Percentiles rank a stretch among this genome's conserved stretches.
phyloP scores from a whole-genome alignment of 1,140 invertebrate species.

The Brachionus angularis region DNA sequence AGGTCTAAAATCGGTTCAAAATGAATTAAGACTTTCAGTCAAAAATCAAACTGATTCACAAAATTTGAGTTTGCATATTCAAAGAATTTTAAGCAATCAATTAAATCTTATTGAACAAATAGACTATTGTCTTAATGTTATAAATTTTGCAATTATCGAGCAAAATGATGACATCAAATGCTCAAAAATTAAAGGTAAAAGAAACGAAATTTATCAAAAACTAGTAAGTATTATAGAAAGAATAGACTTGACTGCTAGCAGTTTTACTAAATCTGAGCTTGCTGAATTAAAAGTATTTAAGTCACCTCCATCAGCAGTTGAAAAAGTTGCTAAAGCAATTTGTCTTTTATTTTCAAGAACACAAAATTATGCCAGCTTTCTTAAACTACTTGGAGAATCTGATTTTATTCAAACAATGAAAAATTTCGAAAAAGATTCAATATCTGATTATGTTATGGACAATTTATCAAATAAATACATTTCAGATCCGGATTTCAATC shows the following conservation, averaged over 20 bases:
- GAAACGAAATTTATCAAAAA: neutral
- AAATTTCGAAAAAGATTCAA: neutral
- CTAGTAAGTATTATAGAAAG: neutral
- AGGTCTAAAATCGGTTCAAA: neutral
- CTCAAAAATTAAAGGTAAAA: neutral
- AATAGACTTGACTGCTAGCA: neutral
- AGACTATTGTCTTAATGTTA: neutral
- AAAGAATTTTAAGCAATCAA: slow-evolving; percentile 16
- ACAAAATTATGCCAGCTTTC: slow-evolving; percentile 7
- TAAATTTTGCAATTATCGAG: slow-evolving; percentile 16
- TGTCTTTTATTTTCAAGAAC: neutral
- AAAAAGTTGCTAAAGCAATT: neutral
- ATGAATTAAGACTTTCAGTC: neutral
- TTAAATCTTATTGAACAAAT: slow-evolving; percentile 23
- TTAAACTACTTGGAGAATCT: neutral
- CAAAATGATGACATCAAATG: no score
- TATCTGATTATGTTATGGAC: neutral
- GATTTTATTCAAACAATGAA: slow-evolving; percentile 2
- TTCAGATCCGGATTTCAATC: neutral
- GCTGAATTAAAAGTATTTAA: slow-evolving; percentile 9
- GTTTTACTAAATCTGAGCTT: neutral
- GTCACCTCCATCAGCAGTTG: neutral
- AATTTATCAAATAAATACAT: slow-evolving; percentile 15
- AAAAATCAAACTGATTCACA: neutral
- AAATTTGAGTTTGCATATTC: neutral